Conservation (phyloP, 2,113 vertebrate genomes). For the Psilopogon haemacephalus region DNA sequence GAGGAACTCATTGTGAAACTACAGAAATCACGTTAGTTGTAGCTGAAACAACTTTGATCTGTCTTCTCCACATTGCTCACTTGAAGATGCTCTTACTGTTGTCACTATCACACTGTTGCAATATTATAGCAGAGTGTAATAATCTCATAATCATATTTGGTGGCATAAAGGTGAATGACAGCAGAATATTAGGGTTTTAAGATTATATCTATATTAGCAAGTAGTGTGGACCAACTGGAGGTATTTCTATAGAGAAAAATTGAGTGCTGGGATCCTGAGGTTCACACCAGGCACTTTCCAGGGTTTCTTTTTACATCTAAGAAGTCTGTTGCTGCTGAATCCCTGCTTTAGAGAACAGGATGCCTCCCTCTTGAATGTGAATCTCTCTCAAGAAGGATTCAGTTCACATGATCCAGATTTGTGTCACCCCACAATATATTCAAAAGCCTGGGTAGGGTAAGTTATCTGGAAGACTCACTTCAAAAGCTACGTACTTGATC, state of each 20-base stretch:
- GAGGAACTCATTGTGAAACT: conserved; percentile 1
- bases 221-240: background rate
- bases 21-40: conserved; percentile 19
- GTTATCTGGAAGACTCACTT: background rate
- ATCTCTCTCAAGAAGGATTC: background rate
- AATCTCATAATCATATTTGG: background rate
- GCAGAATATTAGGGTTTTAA: background rate
- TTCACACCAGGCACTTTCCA: background rate
- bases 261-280: background rate
- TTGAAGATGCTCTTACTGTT: background rate
- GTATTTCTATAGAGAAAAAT: background rate
- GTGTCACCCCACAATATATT: background rate
- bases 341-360: background rate
- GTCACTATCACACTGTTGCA: background rate
- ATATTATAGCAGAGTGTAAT: background rate
- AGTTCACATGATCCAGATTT: background rate
- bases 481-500: background rate
- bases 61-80: background rate
- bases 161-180: background rate
- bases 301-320: background rate
- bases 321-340: background rate
- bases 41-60: conserved; percentile 31
- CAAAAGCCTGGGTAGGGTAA: background rate
- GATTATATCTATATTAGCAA: background rate
- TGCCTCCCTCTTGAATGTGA: background rate